Percentiles rank a stretch among this genome's conserved stretches.
Evolutionary conservation across 2,797 vertebrate species (phyloP).

Genomic region (Xenops minutus): DNA sequence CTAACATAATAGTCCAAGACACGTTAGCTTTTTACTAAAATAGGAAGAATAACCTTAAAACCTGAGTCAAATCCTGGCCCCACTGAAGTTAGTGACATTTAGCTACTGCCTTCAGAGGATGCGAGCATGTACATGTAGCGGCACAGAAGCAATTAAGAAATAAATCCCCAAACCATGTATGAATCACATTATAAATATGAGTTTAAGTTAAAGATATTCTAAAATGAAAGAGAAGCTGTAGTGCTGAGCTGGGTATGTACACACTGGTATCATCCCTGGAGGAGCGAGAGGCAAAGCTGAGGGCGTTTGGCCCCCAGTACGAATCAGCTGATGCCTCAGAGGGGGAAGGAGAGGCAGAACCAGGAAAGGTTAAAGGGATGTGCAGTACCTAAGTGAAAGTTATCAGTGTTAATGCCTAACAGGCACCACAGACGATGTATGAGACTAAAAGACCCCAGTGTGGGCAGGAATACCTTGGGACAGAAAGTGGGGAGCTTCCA

Average conservation of each 20-base stretch:
- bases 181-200: background rate
- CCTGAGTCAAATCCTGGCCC: background rate
- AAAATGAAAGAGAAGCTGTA: background rate
- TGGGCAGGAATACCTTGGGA: background rate
- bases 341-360: background rate
- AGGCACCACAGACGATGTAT: background rate
- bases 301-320: accelerated
- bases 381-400: background rate
- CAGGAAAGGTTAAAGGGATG: background rate
- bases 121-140: background rate
- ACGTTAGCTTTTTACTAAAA: background rate
- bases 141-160: background rate
- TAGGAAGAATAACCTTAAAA: background rate
- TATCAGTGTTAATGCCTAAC: accelerated
- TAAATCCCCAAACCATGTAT: background rate
- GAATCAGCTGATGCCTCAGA: background rate
- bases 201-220: background rate
- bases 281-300: background rate
- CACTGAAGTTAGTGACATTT: background rate
- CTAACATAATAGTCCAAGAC: background rate
- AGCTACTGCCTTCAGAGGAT: background rate
- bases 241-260: background rate
- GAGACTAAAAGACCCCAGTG: background rate
- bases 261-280: background rate
- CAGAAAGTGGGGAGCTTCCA: background rate